A percentile compares a stretch with the other conserved stretches of the same genome.
Evolutionary conservation across 2,797 vertebrate species (phyloP).

Genomic region (Thalassophryne amazonica): DNA sequence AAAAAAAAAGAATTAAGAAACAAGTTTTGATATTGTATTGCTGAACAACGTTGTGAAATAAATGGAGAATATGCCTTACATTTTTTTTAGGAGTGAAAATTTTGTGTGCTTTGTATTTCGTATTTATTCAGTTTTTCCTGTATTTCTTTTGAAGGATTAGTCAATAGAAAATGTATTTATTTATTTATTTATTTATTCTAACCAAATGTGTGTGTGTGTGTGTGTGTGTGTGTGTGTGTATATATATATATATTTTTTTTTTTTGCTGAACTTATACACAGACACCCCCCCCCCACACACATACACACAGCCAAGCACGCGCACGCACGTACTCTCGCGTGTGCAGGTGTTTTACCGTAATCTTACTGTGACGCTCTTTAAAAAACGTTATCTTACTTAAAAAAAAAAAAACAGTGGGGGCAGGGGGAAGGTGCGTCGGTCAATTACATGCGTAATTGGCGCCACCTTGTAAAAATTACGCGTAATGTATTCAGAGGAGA

Average conservation of each 20-base stretch:
- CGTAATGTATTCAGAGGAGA: constrained; percentile 59
- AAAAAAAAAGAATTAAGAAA: too few relatives aligned
- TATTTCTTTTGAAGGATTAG: too few relatives aligned
- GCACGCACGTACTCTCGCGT: constrained; percentile 18
- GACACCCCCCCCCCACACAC: background rate
- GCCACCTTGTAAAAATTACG: constrained; percentile 63
- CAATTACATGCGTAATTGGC: constrained; percentile 73
- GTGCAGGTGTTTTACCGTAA: constrained; percentile 53
- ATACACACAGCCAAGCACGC: constrained; percentile 10
- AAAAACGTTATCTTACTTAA: constrained; percentile 66
- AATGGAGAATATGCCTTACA: constrained; percentile 77
- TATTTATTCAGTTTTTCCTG: too few relatives aligned
- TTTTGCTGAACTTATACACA: background rate
- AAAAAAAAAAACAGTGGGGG: too few relatives aligned
- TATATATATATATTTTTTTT: too few relatives aligned
- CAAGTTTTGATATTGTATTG: constrained; percentile 85
- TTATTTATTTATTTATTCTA: too few relatives aligned
- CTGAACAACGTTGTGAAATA: constrained; percentile 84
- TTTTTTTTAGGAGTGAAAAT: constrained; percentile 29
- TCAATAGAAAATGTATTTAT: too few relatives aligned
- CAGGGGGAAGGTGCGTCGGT: constrained; percentile 46
- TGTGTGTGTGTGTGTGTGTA: too few relatives aligned
- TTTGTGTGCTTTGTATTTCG: constrained; percentile 8
- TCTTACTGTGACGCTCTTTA: constrained; percentile 52
- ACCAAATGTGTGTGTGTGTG: too few relatives aligned